These are phyloP conservation scores for Amblyjoppa fuscipennis DNA, from an alignment of 2,888 invertebrate species.

Conservation along the genomic window DNA sequence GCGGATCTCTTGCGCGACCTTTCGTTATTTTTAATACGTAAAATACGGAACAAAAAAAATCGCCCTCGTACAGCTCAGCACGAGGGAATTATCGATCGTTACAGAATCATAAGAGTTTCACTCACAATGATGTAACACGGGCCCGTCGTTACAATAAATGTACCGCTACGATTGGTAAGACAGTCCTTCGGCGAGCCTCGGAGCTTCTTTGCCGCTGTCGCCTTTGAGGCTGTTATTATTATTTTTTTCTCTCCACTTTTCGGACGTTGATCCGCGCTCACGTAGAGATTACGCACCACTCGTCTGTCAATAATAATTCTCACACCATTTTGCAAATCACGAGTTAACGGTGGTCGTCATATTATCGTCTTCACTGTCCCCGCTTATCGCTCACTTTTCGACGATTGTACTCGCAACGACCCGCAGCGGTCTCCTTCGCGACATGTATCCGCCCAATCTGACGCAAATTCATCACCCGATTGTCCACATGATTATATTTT, in stretches of 20 bases:
- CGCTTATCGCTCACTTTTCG: slow-evolving; percentile 29
- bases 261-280: slow-evolving; percentile 25
- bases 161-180: slow-evolving; percentile 34
- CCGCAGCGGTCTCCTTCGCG: background rate
- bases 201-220: background rate
- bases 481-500: background rate
- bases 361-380: slow-evolving; percentile 2
- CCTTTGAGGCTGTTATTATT: background rate
- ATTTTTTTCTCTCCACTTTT: slow-evolving; percentile 3
- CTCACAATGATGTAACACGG: slow-evolving; percentile 73
- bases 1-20: background rate
- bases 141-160: slow-evolving; percentile 26
- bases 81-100: background rate
- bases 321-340: slow-evolving; percentile 40
- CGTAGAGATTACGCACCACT: slow-evolving; percentile 18
- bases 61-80: background rate
- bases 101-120: slow-evolving; percentile 40
- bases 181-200: background rate
- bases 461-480: slow-evolving; percentile 14
- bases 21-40: background rate
- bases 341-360: slow-evolving; percentile 34
- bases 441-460: background rate
- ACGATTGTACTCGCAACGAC: background rate
- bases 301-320: slow-evolving; percentile 18
- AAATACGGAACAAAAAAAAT: background rate